Evolutionary conservation across 2,113 vertebrate genomes (phyloP), one percentile per base, ranked within the genome.

Genomic region (Pampusana beccarii): DNA sequence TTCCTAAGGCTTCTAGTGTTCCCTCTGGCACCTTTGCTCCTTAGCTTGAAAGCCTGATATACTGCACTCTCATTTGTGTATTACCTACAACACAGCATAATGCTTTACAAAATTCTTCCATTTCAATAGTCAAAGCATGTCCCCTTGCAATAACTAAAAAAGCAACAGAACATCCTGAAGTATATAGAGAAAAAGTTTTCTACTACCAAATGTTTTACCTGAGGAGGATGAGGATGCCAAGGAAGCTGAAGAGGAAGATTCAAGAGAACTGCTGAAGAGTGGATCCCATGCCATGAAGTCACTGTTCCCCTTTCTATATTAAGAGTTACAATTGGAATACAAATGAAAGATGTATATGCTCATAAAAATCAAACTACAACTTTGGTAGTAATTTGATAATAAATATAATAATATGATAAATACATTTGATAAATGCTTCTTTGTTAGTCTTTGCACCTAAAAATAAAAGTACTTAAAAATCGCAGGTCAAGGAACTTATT

Each of bases 221-320:
- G 98, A 97, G 29, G 98, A 98, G 9, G 98, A 98, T 14, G 98
- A 98, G 13, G 97, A 97, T 51, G 95, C 88, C 92, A 98, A 71
- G 51, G 98, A 97, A 23, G 98, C 92, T 62, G 98, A 97, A 93
- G 98, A 97, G 11, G 98, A 98, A 56, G 97, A 97, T 24, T 98
- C 97, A 25, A 98, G 93, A 79, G 98, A 97, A 46, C 98, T 98
- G 88, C 98, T 97, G 88, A 99, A 99, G 9, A 98, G 93, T 46
- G 99, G 99, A 95, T 99, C 99, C 98, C 99, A 98, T 85, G 99
- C 99, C 79, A 99, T 98, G 44, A 99, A 98, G 92, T 99, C 99
- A 90, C 97, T 99, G 97, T 97, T 99, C 36, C 97, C 98, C 97
- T 98, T 98, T 89, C 98, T 99, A 64, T 12, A 75, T 96, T 46